Percentiles rank a stretch among this genome's conserved stretches.
Conservation (phyloP, 2,888 invertebrate genomes). For the Coelopa pilipes region DNA sequence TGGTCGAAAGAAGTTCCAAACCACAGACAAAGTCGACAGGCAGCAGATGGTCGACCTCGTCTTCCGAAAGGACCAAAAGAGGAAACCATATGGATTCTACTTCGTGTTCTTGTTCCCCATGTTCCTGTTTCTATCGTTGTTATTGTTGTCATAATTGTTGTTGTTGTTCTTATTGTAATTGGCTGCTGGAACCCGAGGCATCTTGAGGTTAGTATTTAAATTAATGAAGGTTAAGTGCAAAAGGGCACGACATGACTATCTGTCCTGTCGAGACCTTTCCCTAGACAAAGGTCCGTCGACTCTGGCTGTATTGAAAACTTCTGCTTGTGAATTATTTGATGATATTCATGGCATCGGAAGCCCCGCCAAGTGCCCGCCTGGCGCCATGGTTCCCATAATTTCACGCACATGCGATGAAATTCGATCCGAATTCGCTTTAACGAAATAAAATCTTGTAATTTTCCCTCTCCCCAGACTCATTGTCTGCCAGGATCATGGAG, state of each 20-base stretch:
- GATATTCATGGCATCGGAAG: too few relatives aligned
- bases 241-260: not conserved
- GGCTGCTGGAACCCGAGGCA: too few relatives aligned
- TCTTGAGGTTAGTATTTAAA: not conserved
- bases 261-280: too few relatives aligned
- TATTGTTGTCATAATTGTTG: too few relatives aligned
- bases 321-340: too few relatives aligned
- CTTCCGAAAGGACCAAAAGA: not conserved
- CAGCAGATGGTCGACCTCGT: constrained; percentile 9
- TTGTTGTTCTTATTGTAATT: too few relatives aligned
- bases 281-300: too few relatives aligned
- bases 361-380: not conserved
- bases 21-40: not conserved
- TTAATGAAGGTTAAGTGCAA: constrained; percentile 7
- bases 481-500: too few relatives aligned
- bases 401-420: constrained; percentile 4
- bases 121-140: too few relatives aligned
- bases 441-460: not conserved
- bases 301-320: too few relatives aligned
- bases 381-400: not conserved
- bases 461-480: too few relatives aligned
- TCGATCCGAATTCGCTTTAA: not conserved
- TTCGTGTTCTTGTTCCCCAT: too few relatives aligned
- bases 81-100: not conserved
- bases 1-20: not conserved